Base-by-base conservation (phyloP, 2,113 vertebrate species). In the Telmatochromis sp. region DNA sequence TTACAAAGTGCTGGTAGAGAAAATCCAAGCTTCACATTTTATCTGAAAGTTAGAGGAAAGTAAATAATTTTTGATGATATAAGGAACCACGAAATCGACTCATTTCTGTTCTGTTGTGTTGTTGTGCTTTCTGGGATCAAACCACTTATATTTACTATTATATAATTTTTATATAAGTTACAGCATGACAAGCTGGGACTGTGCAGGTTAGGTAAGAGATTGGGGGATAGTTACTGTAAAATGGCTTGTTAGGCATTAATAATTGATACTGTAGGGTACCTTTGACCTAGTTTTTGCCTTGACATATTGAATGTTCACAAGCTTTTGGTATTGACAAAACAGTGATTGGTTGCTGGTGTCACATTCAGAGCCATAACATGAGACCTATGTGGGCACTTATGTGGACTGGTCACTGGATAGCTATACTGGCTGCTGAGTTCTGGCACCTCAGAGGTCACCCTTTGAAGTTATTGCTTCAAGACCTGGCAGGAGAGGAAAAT, bases 11-110 rank as follows among this genome's bases (percentile, higher is more conserved):
- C 23, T 28, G 37, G 0, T 17, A 75, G 40, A 73, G 68, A 73
- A 17, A 0, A 73, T 42, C 0, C 65, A 26, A 75, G 14, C 9
- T 47, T 47, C 21, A 47, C 1, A 75, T 0, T 75, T 47, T 7
- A 47, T 47, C 13, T 17, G 5, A 42, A 23, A 40, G 35, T 68
- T 40, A 35, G 19, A 65, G 63, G 11, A 68, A 68, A 21, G 3
- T 9, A 42, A 70, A 42, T 4, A 1, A 8, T 35, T 70, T 45
- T 47, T 5, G 40, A 47, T 47, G 42, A 47, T 75, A 47, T 19
- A 17, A 26, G 68, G 2, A 75, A 75, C 42, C 42, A 47, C 0
- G 1, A 28, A 75, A 11, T 58, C 2, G 3, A 58, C 55, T 58
- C 14, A 17, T 37, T 65, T 37, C 60, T 65, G 58, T 63, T 63